These are phyloP conservation scores for Crypturellus tataupa DNA, from an alignment of 2,797 vertebrate species.

Conservation along the genomic window DNA sequence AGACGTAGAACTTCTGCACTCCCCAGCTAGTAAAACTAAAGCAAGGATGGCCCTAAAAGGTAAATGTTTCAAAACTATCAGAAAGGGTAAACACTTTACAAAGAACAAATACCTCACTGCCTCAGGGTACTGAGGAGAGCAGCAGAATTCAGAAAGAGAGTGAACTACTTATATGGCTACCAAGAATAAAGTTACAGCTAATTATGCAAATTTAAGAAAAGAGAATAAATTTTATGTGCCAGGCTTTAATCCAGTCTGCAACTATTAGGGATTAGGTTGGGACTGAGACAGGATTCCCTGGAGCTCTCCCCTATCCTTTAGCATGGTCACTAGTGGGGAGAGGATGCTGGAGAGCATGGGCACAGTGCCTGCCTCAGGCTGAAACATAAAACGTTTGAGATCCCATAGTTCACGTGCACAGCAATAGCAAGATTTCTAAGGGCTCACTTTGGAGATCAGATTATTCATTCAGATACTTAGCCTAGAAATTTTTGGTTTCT, in stretches of 20 bases:
- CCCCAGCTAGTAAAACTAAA: not conserved
- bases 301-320: not conserved
- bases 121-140: not conserved
- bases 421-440: not conserved
- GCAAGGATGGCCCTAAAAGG: not conserved
- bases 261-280: not conserved
- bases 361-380: fast-evolving
- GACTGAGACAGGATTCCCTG: not conserved
- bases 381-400: not conserved
- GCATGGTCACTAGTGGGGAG: fast-evolving
- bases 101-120: not conserved
- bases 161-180: not conserved
- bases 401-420: not conserved
- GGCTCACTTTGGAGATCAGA: not conserved
- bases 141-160: not conserved
- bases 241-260: not conserved
- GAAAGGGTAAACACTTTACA: not conserved
- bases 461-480: not conserved
- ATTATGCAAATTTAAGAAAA: not conserved
- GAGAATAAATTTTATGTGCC: not conserved
- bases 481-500: not conserved
- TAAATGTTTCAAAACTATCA: not conserved
- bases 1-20: not conserved
- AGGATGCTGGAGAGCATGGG: fast-evolving
- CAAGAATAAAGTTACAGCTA: not conserved